Percentiles rank a stretch among this genome's conserved stretches.
phyloP scores from a whole-genome alignment of 2,888 invertebrate genomes.

The Rhagophthalmus giganteus region DNA sequence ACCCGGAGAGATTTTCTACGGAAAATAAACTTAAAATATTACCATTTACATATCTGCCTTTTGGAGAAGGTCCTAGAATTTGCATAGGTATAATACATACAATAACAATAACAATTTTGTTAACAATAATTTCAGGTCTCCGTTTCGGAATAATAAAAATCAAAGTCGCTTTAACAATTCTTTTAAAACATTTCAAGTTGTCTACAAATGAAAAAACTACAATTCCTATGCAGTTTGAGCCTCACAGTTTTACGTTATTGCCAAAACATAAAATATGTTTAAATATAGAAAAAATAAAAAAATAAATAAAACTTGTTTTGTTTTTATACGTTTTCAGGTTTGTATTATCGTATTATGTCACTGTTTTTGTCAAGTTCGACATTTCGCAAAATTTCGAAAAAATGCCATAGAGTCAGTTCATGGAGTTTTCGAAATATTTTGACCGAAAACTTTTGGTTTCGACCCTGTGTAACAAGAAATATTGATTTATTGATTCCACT shows the following conservation, averaged over 20 bases:
- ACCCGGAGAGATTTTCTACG: conserved; percentile 56
- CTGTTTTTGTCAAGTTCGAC: too few species aligned
- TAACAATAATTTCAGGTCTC: not conserved
- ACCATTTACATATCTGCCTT: conserved; percentile 50
- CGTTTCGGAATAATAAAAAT: conserved; percentile 6
- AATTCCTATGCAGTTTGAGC: conserved; percentile 1
- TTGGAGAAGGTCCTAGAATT: conserved; percentile 62
- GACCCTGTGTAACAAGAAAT: too few species aligned
- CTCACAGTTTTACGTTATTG: conserved; percentile 3
- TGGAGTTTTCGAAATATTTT: too few species aligned
- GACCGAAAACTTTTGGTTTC: too few species aligned
- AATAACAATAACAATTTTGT: not conserved
- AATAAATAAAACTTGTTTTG: too few species aligned
- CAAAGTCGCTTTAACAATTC: conserved; percentile 3
- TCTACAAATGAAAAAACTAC: not conserved
- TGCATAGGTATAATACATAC: conserved; percentile 59
- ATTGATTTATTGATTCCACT: too few species aligned
- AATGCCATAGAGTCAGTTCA: too few species aligned
- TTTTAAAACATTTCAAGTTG: conserved; percentile 1
- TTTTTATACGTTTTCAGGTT: too few species aligned
- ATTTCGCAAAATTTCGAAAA: too few species aligned
- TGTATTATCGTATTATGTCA: too few species aligned
- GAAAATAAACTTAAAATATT: conserved; percentile 57
- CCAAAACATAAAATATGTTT: conserved; percentile 1
- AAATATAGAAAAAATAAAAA: too few species aligned